Evolutionary conservation across 2,888 invertebrate genomes (phyloP).

Genomic region (Eristalis intricaria): DNA sequence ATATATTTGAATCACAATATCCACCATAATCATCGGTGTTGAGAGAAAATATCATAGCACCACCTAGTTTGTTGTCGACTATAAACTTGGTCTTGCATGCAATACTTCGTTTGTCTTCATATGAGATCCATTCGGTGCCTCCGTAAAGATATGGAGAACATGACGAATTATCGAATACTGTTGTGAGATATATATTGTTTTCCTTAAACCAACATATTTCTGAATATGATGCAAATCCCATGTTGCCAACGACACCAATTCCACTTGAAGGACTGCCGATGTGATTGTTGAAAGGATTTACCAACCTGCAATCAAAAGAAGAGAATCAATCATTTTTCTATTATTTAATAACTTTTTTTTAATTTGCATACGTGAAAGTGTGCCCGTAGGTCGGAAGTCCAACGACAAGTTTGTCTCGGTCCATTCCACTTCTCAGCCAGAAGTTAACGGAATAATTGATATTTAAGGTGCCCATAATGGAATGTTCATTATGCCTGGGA

Average conservation of each 20-base stretch:
- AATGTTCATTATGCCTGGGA: slow-evolving; percentile 83
- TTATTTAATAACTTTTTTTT: background rate
- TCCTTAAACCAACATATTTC: slow-evolving; percentile 87
- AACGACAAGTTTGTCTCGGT: slow-evolving; percentile 88
- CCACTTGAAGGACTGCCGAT: slow-evolving; percentile 88
- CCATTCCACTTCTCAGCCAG: slow-evolving; percentile 89
- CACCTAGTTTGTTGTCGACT: slow-evolving; percentile 85
- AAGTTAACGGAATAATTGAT: slow-evolving; percentile 91
- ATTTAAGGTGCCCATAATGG: slow-evolving; percentile 87
- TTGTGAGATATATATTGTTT: slow-evolving; percentile 82
- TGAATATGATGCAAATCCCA: slow-evolving; percentile 88
- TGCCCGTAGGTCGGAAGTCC: slow-evolving; percentile 95
- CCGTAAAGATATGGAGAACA: slow-evolving; percentile 90
- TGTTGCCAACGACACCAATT: slow-evolving; percentile 85
- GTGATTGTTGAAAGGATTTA: slow-evolving; percentile 86
- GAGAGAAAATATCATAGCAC: slow-evolving; percentile 92
- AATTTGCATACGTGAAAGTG: slow-evolving; percentile 84
- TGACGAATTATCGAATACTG: slow-evolving; percentile 86
- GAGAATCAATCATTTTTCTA: background rate
- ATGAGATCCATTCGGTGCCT: slow-evolving; percentile 90
- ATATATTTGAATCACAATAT: slow-evolving; percentile 80
- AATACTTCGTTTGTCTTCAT: slow-evolving; percentile 88
- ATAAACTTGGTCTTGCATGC: slow-evolving; percentile 86
- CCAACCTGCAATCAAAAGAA: slow-evolving; percentile 81
- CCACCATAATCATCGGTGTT: slow-evolving; percentile 89